Evolutionary conservation across 2,888 invertebrate species (phyloP).

Genomic region (Nudaria mundana): DNA sequence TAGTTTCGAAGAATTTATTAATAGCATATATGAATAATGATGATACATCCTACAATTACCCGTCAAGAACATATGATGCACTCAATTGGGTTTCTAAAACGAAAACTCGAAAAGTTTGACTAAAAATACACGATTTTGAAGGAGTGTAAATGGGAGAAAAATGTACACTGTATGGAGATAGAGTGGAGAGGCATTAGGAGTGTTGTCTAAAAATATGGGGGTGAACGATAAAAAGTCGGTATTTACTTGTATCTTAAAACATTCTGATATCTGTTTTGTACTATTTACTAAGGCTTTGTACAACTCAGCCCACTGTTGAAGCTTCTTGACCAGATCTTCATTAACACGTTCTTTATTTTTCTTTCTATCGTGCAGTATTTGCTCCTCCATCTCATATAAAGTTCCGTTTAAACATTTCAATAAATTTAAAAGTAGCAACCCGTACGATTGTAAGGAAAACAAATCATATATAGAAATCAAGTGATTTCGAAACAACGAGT

Average conservation of each 20-base stretch:
- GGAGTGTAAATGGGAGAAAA: too few species aligned
- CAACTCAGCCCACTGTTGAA: not conserved
- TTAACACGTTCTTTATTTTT: not conserved
- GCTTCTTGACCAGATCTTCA: not conserved
- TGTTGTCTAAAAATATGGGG: too few species aligned
- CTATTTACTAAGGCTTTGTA: not conserved
- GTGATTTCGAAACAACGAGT: not conserved
- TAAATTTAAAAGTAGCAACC: not conserved
- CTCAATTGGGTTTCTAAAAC: too few species aligned
- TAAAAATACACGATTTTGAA: too few species aligned
- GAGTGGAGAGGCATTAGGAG: too few species aligned
- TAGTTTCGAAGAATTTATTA: too few species aligned
- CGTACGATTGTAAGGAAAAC: not conserved
- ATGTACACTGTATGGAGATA: too few species aligned
- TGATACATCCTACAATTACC: too few species aligned
- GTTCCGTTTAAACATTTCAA: not conserved
- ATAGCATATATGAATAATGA: too few species aligned
- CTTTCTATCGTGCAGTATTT: not conserved
- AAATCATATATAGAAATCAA: not conserved
- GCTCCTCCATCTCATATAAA: not conserved
- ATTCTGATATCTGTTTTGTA: not conserved
- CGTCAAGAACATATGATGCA: too few species aligned
- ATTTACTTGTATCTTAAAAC: slow-evolving; percentile 2
- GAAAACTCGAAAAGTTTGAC: too few species aligned
- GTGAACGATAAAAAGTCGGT: too few species aligned